Evolutionary conservation across 2,888 invertebrate species (phyloP), one percentile per base, ranked within the genome.

Genomic region (Apodemia zela): DNA sequence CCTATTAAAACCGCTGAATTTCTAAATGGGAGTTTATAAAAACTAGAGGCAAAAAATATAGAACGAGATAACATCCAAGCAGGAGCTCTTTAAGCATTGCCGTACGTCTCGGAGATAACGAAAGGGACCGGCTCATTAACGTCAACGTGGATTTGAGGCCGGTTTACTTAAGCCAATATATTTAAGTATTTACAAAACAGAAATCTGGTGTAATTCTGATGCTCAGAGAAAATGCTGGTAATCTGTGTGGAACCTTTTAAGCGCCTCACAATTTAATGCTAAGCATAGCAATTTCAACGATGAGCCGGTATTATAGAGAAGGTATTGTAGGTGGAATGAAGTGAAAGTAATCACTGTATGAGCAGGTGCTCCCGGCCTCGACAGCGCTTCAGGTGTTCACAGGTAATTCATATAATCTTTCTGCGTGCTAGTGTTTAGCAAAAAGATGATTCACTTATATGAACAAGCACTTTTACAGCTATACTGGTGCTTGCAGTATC

Each of bases 131-230:
- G 78, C 83, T 89, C 87, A 87, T 91, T 90, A 89, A 82, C 81
- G 87, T 90, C 90, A 87, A 74, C 83, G 73, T 76, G 79, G 82
- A 85, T 84, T 76, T 80, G 75, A 76, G 79, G 73, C 71, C 81
- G 84, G 81, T 88, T 89, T 89, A 87, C 78, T 78, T 75, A 77
- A 77, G 75, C 84, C 87, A 82, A 89, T 90, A 91, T 87, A 85
- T 89, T 84, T 80, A 84, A 87, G 87, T 88, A 86, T 89, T 89
- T 87, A 87, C 86, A 85, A 87, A 88, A 83, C 80, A 82, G 80
- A 84, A 82, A 87, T 80, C 82, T 80, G 75, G 72, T 75, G 75
- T 80, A 85, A 87, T 85, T 80, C 82, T 80, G 82, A 75, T 74
- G 68, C 73, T 72, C 75, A 80, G 82, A 80, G 81, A 81, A 82